A percentile compares a stretch with the other conserved stretches of the same genome.
These are phyloP conservation scores for Gorsachius magnificus DNA, from an alignment of 2,797 vertebrate species.

Conservation along the genomic window DNA sequence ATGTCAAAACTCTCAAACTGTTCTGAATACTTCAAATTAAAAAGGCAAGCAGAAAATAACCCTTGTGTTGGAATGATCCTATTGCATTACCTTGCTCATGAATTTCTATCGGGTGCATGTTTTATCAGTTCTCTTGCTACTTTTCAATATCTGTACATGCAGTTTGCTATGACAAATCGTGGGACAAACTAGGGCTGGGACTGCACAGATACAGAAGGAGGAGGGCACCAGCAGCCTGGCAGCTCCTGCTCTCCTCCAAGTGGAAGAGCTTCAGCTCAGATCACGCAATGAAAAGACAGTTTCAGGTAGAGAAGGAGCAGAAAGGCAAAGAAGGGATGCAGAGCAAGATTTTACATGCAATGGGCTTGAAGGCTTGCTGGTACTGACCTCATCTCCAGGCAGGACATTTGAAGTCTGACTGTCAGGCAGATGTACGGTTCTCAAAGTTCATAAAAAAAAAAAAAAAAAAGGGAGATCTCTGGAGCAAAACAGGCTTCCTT, in stretches of 20 bases:
- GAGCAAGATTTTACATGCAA: fast-evolving
- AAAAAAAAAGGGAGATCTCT: fast-evolving
- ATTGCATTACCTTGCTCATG: not conserved
- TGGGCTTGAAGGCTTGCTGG: not conserved
- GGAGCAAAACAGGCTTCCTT: not conserved
- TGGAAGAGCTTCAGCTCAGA: not conserved
- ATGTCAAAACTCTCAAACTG: not conserved
- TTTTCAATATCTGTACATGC: fast-evolving
- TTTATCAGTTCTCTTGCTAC: not conserved
- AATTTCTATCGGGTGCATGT: not conserved
- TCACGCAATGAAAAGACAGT: fast-evolving
- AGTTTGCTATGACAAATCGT: not conserved
- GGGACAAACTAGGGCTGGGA: not conserved
- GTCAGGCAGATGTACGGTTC: not conserved
- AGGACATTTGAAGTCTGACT: not conserved
- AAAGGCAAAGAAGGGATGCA: not conserved
- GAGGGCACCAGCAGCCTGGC: not conserved
- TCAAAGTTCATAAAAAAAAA: not conserved
- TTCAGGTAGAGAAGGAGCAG: not conserved
- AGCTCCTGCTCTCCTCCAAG: not conserved
- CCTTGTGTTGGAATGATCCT: not conserved
- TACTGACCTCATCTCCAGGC: not conserved
- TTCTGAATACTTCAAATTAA: not conserved
- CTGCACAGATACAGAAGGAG: not conserved
- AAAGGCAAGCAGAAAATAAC: conserved; percentile 6